Evolutionary conservation across 1,140 invertebrate genomes (phyloP), one percentile per base, ranked within the genome.

Genomic region (Portunus trituberculatus): DNA sequence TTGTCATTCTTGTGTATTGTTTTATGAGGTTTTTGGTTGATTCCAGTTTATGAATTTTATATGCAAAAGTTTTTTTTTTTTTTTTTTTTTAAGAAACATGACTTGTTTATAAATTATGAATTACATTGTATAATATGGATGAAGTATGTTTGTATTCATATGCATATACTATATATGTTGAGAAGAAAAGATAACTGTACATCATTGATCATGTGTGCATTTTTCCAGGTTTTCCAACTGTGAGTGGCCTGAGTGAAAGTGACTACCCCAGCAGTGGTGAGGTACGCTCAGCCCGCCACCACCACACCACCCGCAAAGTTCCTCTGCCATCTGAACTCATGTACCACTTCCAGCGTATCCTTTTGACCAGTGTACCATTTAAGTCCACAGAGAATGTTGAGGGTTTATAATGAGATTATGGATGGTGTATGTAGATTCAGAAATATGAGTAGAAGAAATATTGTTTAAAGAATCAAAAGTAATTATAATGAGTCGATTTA

Each of bases 241-340:
- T 98, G 67, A 99, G 99, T 97, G 99, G 99, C 28, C 97, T 99
- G 39, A 98, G 98, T 96, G 98, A 99, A 96, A 98, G 98, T 97
- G 99, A 99, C 97, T 99, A 99, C 97, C 98, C 99, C 93, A 98
- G 98, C 96, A 97, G 98, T 25, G 96, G 97, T 28, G 97, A 98
- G 52, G 96, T 98, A 14, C 96, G 97, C 88, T 95, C 96, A 12
- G 96, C 97, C 10, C 96, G 98, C 96, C 98, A 99, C 97, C 97
- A 99, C 96, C 98, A 98, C 96, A 98, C 98, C 93, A 97, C 98
- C 6, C 98, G 98, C 96, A 98, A 98, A 97, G 98, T 99, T 82
- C 98, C 99, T 92, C 97, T 99, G 32, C 99, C 99, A 28, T 98
- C 98, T 25, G 99, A 99, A 97, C 98, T 99, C 95, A 98, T 99